phyloP scores from a whole-genome alignment of 2,113 vertebrate genomes.

The Panthera uncia region DNA sequence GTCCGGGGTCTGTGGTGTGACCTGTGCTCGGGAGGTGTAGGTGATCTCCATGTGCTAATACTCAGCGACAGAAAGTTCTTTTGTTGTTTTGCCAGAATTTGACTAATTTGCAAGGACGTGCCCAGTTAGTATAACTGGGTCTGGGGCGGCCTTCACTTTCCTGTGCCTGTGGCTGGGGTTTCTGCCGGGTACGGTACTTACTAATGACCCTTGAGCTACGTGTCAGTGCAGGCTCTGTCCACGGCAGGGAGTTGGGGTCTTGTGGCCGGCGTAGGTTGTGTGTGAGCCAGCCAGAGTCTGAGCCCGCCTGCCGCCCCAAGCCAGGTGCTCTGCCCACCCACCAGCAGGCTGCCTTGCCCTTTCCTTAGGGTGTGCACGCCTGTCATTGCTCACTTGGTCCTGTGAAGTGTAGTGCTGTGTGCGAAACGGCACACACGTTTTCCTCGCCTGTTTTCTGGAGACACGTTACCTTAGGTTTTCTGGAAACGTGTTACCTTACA shows the following conservation, averaged over 20 bases:
- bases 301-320: accelerated
- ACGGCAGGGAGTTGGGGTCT: background rate
- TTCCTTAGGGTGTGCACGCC: background rate
- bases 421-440: accelerated
- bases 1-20: background rate
- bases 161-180: background rate
- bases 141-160: background rate
- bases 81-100: background rate
- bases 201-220: background rate
- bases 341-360: no score
- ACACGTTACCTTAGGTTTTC: background rate
- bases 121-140: background rate
- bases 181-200: background rate
- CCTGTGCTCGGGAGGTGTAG: background rate
- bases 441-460: background rate
- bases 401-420: background rate
- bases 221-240: background rate
- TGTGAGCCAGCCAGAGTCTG: background rate
- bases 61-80: background rate
- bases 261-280: background rate
- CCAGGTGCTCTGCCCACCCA: no score
- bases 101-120: background rate
- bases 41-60: background rate
- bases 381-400: background rate
- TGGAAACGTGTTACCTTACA: background rate